Percentiles rank a stretch among this genome's conserved stretches.
These are phyloP conservation scores for Asteroscopus sphinx DNA, from an alignment of 2,888 invertebrate species.

Conservation along the genomic window DNA sequence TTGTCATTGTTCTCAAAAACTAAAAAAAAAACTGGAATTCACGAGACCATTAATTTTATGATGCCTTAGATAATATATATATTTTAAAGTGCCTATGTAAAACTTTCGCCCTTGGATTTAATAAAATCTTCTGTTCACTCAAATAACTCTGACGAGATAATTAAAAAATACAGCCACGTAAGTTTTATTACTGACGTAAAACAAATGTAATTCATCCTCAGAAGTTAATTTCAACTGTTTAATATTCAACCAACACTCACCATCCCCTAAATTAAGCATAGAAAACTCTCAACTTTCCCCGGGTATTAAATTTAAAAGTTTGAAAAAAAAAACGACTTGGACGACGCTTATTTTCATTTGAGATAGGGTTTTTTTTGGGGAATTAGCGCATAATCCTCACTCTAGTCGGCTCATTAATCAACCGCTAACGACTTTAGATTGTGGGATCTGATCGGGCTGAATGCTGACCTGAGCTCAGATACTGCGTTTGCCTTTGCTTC, in stretches of 20 bases:
- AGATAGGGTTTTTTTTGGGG: slow-evolving; percentile 69
- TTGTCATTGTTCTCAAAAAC: too few relatives aligned
- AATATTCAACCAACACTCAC: slow-evolving; percentile 67
- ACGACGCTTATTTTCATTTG: slow-evolving; percentile 58
- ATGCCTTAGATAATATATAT: too few relatives aligned
- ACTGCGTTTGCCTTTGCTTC: slow-evolving; percentile 50
- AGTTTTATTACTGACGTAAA: slow-evolving; percentile 54
- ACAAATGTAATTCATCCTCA: slow-evolving; percentile 53
- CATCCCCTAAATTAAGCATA: slow-evolving; percentile 63
- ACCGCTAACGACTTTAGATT: slow-evolving; percentile 76
- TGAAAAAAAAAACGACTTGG: slow-evolving; percentile 50
- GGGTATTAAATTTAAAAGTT: slow-evolving; percentile 66
- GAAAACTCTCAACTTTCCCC: slow-evolving; percentile 58
- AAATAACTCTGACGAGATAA: slow-evolving; percentile 26
- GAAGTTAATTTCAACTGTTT: slow-evolving; percentile 65
- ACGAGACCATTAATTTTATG: too few relatives aligned
- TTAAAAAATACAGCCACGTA: slow-evolving; percentile 37
- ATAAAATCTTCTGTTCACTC: neutral
- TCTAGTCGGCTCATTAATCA: slow-evolving; percentile 79
- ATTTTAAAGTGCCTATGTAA: too few relatives aligned
- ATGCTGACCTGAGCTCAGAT: slow-evolving; percentile 56
- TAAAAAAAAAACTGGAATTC: too few relatives aligned
- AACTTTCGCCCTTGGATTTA: too few relatives aligned
- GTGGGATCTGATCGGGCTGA: slow-evolving; percentile 55
- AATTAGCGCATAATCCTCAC: slow-evolving; percentile 75